Evolutionary conservation across 2,888 invertebrate species (phyloP), one percentile per base, ranked within the genome.

Genomic region (Pilophorus perplexus): DNA sequence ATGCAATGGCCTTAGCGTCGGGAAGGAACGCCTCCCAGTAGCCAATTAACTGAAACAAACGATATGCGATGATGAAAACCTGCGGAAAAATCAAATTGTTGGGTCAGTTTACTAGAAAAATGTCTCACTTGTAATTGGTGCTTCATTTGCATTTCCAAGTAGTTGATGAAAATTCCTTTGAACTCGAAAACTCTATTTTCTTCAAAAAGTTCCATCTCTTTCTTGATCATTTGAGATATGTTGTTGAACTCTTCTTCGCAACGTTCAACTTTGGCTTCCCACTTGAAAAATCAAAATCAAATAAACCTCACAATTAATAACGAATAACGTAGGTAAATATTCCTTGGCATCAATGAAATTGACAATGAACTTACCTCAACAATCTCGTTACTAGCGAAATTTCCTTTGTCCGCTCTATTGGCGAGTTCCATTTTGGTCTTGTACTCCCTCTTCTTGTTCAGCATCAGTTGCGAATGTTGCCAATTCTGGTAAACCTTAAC

Each of bases 11-110:
- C 76, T 91, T 90, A 20, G 96, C 96, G 78, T 95, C 94, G 0
- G 97, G 97, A 72, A 95, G 81, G 80, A 98, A 98, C 20, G 90
- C 86, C 79, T 98, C 96, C 98, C 97, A 96, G 78, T 90, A 89
- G 77, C 93, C 90, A 72, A 93, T 88, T 44, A 94, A 81, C 89
- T 94, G 83, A 44, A 77, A 79, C 52, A 69, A 69, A 33, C 33
- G 12, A 8, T 6, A 12, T 33, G 33, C 6, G 33, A 33, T 10
- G 5, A 10, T 10, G 42, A 42, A 6, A 42, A 42, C 16, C 10
- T 42, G 10, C 4, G 42, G 5, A 10, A 42, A 42, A 52, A 38
- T 46, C 25, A 42, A 20, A 8, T 33, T 33, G 6, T 33, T 33
- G 6, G 33, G n/a, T n/a, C n/a, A n/a, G n/a, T n/a, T n/a, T n/a